phyloP scores from a whole-genome alignment of 2,888 invertebrate genomes.

The Stegana nigrithorax region DNA sequence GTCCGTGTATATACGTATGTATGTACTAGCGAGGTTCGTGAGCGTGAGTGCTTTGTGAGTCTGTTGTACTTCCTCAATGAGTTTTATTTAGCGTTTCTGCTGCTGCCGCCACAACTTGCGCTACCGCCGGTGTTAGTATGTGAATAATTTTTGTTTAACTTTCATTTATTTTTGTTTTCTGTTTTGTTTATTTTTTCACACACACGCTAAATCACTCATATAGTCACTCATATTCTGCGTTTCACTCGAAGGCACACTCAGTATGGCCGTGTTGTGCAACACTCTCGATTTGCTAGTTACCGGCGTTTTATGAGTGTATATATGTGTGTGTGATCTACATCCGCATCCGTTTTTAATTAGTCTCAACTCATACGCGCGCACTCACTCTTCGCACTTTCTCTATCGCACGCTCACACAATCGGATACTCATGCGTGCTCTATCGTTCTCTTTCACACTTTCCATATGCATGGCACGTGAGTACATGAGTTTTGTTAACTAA shows the following conservation, averaged over 20 bases:
- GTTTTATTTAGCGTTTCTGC: constrained; percentile 24
- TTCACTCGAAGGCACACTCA: too few relatives aligned
- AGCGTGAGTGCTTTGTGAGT: constrained; percentile 8
- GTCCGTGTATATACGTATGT: background rate
- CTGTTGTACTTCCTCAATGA: constrained; percentile 25
- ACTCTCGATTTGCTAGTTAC: too few relatives aligned
- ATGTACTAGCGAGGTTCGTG: background rate
- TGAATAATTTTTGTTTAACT: constrained; percentile 17
- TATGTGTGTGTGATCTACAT: constrained; percentile 34
- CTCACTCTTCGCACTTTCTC: background rate
- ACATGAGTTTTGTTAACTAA: too few relatives aligned
- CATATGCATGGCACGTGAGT: too few relatives aligned
- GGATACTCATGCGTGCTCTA: background rate
- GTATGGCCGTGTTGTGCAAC: too few relatives aligned
- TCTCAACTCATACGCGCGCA: constrained; percentile 11
- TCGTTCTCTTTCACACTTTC: constrained; percentile 29
- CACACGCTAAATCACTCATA: constrained; percentile 3
- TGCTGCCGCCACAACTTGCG: constrained; percentile 34
- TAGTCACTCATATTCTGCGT: background rate
- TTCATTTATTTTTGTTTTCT: constrained; percentile 13
- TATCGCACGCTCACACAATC: background rate
- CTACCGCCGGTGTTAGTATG: constrained; percentile 34
- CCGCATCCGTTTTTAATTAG: constrained; percentile 33
- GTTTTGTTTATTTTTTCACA: constrained; percentile 9
- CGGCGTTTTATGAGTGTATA: constrained; percentile 20